phyloP scores from a whole-genome alignment of 2,888 invertebrate species.

The Uloborus plumipes region DNA sequence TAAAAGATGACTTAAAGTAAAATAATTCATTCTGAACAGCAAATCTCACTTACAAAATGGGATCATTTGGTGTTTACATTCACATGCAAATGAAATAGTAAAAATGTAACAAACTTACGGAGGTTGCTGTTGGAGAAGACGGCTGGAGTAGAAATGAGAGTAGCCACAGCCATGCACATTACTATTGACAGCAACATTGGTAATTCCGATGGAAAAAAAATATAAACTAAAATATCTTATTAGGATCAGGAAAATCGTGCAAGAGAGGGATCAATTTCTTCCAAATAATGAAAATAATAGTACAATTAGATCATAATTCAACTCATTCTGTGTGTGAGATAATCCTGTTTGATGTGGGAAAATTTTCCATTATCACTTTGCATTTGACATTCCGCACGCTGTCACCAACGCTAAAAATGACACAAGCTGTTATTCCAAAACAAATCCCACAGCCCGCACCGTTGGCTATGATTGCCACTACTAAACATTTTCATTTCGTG shows the following conservation, averaged over 20 bases:
- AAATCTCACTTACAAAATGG: too few relatives aligned
- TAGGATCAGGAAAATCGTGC: constrained; percentile 24
- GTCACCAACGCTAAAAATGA: constrained; percentile 33
- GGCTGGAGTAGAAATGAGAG: constrained; percentile 36
- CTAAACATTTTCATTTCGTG: constrained; percentile 21
- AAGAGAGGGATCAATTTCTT: not conserved
- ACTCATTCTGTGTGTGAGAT: not conserved
- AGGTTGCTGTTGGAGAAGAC: constrained; percentile 49
- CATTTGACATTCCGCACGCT: constrained; percentile 38
- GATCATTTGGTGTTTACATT: too few relatives aligned
- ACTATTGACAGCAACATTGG: constrained; percentile 52
- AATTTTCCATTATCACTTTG: constrained; percentile 7
- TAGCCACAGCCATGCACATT: constrained; percentile 47
- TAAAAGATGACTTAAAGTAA: too few relatives aligned
- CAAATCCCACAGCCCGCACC: constrained; percentile 22
- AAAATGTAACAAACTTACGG: constrained; percentile 34
- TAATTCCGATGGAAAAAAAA: constrained; percentile 21
- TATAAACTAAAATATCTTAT: constrained; percentile 11
- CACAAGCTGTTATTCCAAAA: constrained; percentile 7
- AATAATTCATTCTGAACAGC: too few relatives aligned
- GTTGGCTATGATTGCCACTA: constrained; percentile 19
- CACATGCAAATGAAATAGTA: not conserved
- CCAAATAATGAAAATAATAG: too few relatives aligned
- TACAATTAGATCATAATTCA: not conserved
- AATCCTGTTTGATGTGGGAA: constrained; percentile 1